Evolutionary conservation across 2,797 vertebrate species (phyloP), one percentile per base, ranked within the genome.

Genomic region (Cercopithecus diana): DNA sequence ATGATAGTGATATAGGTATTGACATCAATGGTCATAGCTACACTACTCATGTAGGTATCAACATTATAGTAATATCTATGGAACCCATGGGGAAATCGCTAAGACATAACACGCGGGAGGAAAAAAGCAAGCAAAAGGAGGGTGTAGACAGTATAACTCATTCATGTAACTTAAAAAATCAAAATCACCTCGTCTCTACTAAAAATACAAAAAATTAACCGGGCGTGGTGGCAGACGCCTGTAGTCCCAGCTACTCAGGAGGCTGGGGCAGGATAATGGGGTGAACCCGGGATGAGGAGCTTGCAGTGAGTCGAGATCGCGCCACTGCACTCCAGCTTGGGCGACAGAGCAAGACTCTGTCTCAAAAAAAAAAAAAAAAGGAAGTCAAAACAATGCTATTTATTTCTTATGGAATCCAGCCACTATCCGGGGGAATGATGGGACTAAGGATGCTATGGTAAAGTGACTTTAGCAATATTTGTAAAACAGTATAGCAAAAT

Each of bases 161-260:
- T 41, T 67, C 22, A 67, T 28, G 4, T 28, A 39, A 79, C 17
- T 55, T 33, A 36, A 39, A 73, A 45, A 15, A 28, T 55, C 17
- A 2, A 26, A 43, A 14, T 41, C 41, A 61, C 48, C 48, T 48
- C 14, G 1, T 48, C 14, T 48, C 48, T 48, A 15, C 48, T 48
- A 15, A 48, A 48, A 48, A 48, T 15, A 48, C 48, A 48, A 48
- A 48, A 48, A 48, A 48, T 15, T 48, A 48, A 1, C 14, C 0
- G 4, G 48, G 48, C 0, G 0, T 48, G 13, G 48, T 48, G 48
- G 13, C 13, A 1, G 48, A 4, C 4, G 1, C 48, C 48, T 48
- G 48, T 48, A 48, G 48, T 48, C 13, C 48, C 48, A 14, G 13
- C 48, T 48, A 48, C 48, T 48, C 13, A 14, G 48, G 48, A 48